Percentiles rank a stretch among this genome's conserved stretches.
Evolutionary conservation across 2,797 vertebrate species (phyloP).

Genomic region (Agapornis canus): DNA sequence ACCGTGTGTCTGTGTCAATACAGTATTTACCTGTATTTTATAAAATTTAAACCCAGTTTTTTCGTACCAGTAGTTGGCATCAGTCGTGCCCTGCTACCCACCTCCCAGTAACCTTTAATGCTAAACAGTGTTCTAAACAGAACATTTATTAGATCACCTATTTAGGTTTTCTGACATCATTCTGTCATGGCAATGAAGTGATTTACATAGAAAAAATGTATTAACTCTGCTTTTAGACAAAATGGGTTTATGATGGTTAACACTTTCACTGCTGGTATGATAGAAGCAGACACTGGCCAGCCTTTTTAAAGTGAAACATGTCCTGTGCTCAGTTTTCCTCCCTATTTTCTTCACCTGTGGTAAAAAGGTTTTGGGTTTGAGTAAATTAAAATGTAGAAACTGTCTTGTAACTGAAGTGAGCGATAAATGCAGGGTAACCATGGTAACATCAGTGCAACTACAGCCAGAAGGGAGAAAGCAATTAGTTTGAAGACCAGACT

Average conservation of each 20-base stretch:
- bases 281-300: neutral
- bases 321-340: neutral
- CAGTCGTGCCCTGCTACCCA: neutral
- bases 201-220: constrained; percentile 60
- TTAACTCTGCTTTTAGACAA: constrained; percentile 64
- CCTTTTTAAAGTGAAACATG: neutral
- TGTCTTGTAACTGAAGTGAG: neutral
- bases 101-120: neutral
- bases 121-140: constrained; percentile 32
- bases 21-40: neutral
- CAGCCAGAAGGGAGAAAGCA: neutral
- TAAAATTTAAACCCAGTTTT: constrained; percentile 2
- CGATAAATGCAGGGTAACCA: neutral
- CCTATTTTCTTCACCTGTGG: neutral
- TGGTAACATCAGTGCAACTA: neutral
- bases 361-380: neutral
- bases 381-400: constrained; percentile 16
- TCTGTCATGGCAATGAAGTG: constrained; percentile 48
- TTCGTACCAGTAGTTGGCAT: constrained; percentile 3
- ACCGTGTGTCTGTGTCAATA: neutral
- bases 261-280: constrained; percentile 30
- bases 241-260: constrained; percentile 67
- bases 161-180: constrained; percentile 62
- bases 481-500: neutral
- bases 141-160: constrained; percentile 48